Evolutionary conservation across 2,797 vertebrate genomes (phyloP), one percentile per base, ranked within the genome.

Genomic region (Lithobates sylvaticus): DNA sequence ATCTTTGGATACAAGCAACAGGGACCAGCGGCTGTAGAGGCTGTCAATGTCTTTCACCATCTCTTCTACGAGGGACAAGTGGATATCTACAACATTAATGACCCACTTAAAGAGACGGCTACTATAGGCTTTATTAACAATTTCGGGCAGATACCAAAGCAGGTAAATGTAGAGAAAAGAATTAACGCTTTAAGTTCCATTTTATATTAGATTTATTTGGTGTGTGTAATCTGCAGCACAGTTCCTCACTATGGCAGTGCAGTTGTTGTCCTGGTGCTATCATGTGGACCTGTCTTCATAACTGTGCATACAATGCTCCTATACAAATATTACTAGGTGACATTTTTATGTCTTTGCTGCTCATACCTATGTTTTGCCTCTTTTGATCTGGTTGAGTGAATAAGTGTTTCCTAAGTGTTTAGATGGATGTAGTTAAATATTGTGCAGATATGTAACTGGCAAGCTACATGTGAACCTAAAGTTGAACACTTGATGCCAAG

Each of bases 71-170:
- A 99, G 91, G 98, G 98, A 0, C 98, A 99, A 91, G 98, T 99
- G 91, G 98, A 99, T 91, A 99, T 99, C 88, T 99, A 99, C 93
- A 99, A 99, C 93, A 99, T 99, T 91, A 99, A 99, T n/a, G 98
- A 99, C 91, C 98, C 98, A 0, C 95, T 99, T 8, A 99, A 99
- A 90, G 98, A 99, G 91, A 99, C 98, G 0, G 98, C 98, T 88
- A 99, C 98, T 88, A 99, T 99, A 77, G 98, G 98, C 86, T 99
- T 99, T 93, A 99, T 99, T 91, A 99, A 99, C 92, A 99, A 99
- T 94, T 99, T 99, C 2, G 98, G 98, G 72, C 98, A 99, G 92
- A 99, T 99, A 91, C 98, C 98, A 88, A 99, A 99, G 92, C 98
- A 99, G 97, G 98, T 97, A 93, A 65, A 61, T 50, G 13, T 50